Evolutionary conservation across 2,797 vertebrate genomes (phyloP).

Genomic region (Rhynchonycteris naso): DNA sequence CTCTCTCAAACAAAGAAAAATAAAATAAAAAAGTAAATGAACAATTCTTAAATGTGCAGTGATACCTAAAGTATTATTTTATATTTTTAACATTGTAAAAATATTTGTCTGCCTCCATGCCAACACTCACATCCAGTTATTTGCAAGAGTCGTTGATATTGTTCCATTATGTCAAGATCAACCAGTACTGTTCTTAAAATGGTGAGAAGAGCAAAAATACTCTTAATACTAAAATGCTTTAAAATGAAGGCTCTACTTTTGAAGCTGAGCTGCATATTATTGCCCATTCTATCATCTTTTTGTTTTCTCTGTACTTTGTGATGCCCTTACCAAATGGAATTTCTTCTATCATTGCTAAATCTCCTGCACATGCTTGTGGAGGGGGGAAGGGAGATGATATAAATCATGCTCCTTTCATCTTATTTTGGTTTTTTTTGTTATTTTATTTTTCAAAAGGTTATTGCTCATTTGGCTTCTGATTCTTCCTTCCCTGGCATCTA

Average conservation of each 20-base stretch:
- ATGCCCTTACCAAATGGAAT: neutral
- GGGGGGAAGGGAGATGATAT: accelerated
- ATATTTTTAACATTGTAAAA: neutral
- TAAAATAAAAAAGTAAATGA: too few relatives aligned
- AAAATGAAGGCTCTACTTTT: neutral
- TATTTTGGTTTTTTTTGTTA: conserved; percentile 30
- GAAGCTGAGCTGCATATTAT: neutral
- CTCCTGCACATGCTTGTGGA: neutral
- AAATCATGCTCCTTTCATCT: neutral
- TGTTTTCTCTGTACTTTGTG: neutral
- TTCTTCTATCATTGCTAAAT: neutral
- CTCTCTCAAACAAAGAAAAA: too few relatives aligned
- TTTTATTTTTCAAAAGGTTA: conserved; percentile 56
- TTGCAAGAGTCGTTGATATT: neutral
- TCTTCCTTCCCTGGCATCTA: neutral
- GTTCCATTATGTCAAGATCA: neutral
- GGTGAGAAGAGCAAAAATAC: neutral
- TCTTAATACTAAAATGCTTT: neutral
- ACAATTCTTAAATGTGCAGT: neutral
- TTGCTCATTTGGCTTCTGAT: conserved; percentile 33
- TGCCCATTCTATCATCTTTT: neutral
- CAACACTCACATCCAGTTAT: neutral
- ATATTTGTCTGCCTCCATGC: neutral
- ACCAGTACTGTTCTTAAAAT: neutral
- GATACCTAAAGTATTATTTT: neutral